Base-by-base conservation (phyloP, 2,113 vertebrate species). In the Sigmodon hispidus region DNA sequence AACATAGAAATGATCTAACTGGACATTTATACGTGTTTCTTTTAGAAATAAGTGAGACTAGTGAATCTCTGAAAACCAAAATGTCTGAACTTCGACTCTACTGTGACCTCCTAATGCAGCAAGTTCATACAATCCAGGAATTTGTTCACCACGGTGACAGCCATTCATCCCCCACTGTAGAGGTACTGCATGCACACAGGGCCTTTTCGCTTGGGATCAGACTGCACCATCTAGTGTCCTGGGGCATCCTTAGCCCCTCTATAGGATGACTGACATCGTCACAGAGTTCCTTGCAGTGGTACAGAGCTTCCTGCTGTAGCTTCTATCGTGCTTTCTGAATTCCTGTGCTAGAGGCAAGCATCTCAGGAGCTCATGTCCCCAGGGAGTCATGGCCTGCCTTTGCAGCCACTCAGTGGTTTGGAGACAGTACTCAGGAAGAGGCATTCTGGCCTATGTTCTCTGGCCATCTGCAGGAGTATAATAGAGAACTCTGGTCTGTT, bases 71-170 rank as follows among this genome's bases (percentile, higher is more conserved):
- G 97, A 99, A 99, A 99, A 99, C 99, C 80, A 99, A 99, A 99
- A 99, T 99, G 99, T 99, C 99, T 0, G 99, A 99, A 97, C 99
- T 99, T 92, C 99, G 99, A 87, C 99, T 99, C 92, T 99, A 99
- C 99, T 99, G 99, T 98, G 99, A 99, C 98, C 99, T 99, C 94
- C 96, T 99, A 94, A 99, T 99, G 99, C 99, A 99, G 92, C 99
- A 99, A 98, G 99, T 99, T 96, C 98, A 99, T 97, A 99, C 99
- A 2, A 99, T 99, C 97, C 99, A 99, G 97, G 99, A 99, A 97
- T 99, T 99, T 95, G 98, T 99, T 96, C 98, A 98, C 61, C 99
- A 96, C 48, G 99, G 99, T 72, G 98, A 98, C 97, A 98, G 96
- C 95, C 96, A 22, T 61, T 97, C 98, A 94, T 94, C 98, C 97